Base-by-base conservation (phyloP, 2,888 invertebrate genomes). In the Idaea aversata region DNA sequence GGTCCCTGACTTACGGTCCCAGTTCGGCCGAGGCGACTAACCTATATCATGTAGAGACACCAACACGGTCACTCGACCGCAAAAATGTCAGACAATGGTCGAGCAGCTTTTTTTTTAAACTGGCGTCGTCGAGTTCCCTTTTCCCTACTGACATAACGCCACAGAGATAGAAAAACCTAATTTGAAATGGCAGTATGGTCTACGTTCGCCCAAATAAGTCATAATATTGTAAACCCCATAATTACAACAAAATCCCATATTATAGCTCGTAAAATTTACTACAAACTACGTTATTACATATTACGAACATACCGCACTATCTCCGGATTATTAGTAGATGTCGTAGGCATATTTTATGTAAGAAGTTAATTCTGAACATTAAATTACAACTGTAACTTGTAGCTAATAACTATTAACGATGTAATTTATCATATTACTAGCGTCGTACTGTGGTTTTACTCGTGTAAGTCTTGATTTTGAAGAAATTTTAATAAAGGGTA, bases 201-300 rank as follows among this genome's bases (percentile, higher is more conserved):
- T 47, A 47, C 47, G 10, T 47, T 10, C 10, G 13, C 47, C 47
- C 7, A 13, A 7, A 47, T 13, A 47, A 47, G 7, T 47, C 13
- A 47, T 47, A 47, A 47, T 47, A 7, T 47, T 47, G 47, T 47
- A 47, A 47, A 62, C 65, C 68, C 66, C 64, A 59, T 61, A 69
- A 72, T 69, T 69, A 69, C 71, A 62, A 66, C 67, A 69, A 68
- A 69, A 68, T 63, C 62, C 63, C 57, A 61, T 65, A 65, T 61
- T 7, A 47, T 47, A 10, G 59, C 58, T 63, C 67, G 61, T 69
- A 68, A 70, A 69, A 57, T 57, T 7, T 64, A 74, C 71, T 72
- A 72, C 75, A 75, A 77, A 75, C 66, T 72, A 69, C 67, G 72
- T 74, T 65, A 75, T 65, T 68, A 63, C 74, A 75, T 75, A 77